phyloP scores from a whole-genome alignment of 2,888 invertebrate genomes.

The Bimastos eiseni region DNA sequence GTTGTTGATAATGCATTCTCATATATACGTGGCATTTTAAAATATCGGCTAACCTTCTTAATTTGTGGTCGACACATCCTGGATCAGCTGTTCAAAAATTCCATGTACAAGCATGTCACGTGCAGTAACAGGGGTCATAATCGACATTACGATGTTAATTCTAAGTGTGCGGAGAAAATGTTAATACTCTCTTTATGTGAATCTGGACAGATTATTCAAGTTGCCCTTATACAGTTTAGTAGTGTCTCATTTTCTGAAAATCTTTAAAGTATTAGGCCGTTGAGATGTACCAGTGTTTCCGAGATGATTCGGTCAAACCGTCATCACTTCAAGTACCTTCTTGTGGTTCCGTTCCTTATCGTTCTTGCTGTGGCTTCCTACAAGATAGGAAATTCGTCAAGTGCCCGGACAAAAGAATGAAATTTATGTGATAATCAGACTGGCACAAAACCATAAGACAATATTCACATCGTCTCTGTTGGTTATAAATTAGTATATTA shows the following conservation, averaged over 20 bases:
- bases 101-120: not conserved
- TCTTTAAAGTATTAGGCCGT: not conserved
- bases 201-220: not conserved
- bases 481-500: not conserved
- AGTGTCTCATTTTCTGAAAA: not conserved
- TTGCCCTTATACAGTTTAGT: not conserved
- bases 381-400: not conserved
- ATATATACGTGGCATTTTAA: not conserved
- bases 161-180: not conserved
- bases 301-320: not conserved
- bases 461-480: not conserved
- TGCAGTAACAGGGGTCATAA: not conserved
- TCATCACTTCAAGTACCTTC: constrained; percentile 1
- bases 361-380: constrained; percentile 23
- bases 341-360: not conserved
- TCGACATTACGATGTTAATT: not conserved
- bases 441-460: not conserved
- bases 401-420: not conserved
- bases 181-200: not conserved
- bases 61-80: not conserved
- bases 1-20: not conserved
- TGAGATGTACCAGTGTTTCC: not conserved
- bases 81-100: not conserved
- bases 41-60: not conserved
- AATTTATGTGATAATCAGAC: not conserved